Percentiles rank a stretch among this genome's conserved stretches.
Evolutionary conservation across 2,113 vertebrate species (phyloP).

Genomic region (Macroglossus sobrinus): DNA sequence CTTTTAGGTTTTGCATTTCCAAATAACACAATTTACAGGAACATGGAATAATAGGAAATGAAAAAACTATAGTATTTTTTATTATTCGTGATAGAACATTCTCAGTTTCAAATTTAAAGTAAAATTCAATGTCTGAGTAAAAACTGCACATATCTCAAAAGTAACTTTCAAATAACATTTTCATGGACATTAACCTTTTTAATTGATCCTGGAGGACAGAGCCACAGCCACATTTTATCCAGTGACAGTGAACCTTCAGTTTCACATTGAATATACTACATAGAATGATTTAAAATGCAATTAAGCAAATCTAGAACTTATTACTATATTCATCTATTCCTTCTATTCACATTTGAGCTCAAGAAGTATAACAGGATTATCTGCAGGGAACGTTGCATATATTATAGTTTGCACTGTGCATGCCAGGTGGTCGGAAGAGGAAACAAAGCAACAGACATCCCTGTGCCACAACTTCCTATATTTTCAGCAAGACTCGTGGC

Average conservation of each 20-base stretch:
- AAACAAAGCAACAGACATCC: background rate
- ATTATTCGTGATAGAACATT: background rate
- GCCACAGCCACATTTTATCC: background rate
- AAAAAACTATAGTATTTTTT: background rate
- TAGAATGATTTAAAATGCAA: background rate
- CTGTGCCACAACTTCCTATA: background rate
- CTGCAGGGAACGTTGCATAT: background rate
- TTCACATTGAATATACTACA: background rate
- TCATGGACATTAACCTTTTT: background rate
- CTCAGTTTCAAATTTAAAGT: background rate
- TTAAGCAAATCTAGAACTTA: conserved; percentile 13
- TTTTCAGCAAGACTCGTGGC: background rate
- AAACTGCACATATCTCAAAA: background rate
- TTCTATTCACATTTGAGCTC: background rate
- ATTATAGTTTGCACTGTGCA: background rate
- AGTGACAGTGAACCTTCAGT: background rate
- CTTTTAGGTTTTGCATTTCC: background rate
- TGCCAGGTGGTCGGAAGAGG: background rate
- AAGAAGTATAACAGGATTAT: background rate
- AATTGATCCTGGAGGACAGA: background rate
- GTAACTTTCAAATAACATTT: background rate
- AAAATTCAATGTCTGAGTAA: background rate
- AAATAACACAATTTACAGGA: background rate
- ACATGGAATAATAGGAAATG: background rate
- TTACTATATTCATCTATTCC: background rate